A percentile compares a stretch with the other conserved stretches of the same genome.
Evolutionary conservation across 2,797 vertebrate species (phyloP).

Genomic region (Phrynocephalus forsythii): DNA sequence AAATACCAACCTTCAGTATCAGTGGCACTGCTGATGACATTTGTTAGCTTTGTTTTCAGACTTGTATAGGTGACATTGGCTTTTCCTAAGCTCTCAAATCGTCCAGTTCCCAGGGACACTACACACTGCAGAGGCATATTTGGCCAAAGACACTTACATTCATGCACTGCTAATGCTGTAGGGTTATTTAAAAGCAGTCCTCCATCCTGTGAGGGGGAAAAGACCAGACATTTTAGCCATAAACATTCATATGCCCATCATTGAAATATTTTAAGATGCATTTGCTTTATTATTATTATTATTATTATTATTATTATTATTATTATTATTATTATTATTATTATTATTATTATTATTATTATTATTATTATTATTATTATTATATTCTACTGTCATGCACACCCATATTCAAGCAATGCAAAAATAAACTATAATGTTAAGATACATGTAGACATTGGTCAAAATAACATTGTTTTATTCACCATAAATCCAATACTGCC

Average conservation of each 20-base stretch:
- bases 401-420: neutral
- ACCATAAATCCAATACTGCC: no score
- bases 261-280: neutral
- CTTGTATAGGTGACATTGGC: conserved; percentile 86
- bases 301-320: no score
- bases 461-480: no score
- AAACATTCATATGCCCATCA: neutral
- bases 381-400: neutral
- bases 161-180: conserved; percentile 91
- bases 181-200: conserved; percentile 96
- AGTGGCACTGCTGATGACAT: conserved; percentile 96
- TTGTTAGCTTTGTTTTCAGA: conserved; percentile 91
- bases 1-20: conserved; percentile 90
- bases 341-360: no score
- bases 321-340: no score
- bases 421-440: neutral
- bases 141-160: conserved; percentile 95
- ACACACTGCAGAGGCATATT: conserved; percentile 90
- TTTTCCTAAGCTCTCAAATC: conserved; percentile 84
- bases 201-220: conserved; percentile 85
- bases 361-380: neutral
- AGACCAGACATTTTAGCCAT: neutral
- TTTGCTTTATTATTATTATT: no score
- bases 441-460: neutral
- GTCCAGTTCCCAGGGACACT: conserved; percentile 92